Base-by-base conservation (phyloP, 2,113 vertebrate genomes). In the Prionailurus viverrinus region DNA sequence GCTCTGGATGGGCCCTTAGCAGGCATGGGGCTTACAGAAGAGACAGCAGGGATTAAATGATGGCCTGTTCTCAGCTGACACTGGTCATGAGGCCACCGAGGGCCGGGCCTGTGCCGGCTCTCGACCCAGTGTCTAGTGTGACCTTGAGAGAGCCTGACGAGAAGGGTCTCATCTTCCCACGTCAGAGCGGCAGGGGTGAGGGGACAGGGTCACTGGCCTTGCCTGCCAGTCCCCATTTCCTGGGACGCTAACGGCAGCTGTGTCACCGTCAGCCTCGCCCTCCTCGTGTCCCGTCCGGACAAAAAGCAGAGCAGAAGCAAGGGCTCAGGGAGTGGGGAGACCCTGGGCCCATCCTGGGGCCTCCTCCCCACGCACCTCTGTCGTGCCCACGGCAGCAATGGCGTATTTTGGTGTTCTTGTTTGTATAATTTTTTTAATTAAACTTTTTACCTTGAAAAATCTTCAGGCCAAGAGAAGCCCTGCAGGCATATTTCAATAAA, bases 271-370 rank as follows among this genome's bases (percentile, higher is more conserved):
- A 15, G 58, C 73, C 29, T 33, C 0, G 39, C 55, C 39, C 71
- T 76, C 14, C 1, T 14, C 55, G 29, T 78, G 36, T 27, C 81
- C 36, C 16, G 0, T 18, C 25, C 2, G 5, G 3, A 12, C 6
- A 18, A 11, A 10, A 8, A 36, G 55, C 7, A 41, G 81, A 7
- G 41, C 58, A 4, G 55, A n/a, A 25, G 31, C 29, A 3, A 23
- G 21, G 55, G 9, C 73, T 51, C 41, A 6, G 14, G 10, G 5
- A 3, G 39, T 33, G 36, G 53, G 53, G 53, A 33, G 51, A 41
- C 39, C 36, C 36, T 36, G 36, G 36, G 73, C 2, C 2, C 0
- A 36, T 31, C 29, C 41, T 45, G 6, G 1, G 2, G 9, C 58
- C 33, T 29, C 10, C 41, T 14, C 15, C 58, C 68, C 23, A 3